Percentiles rank a stretch among this genome's conserved stretches.
phyloP scores from a whole-genome alignment of 2,113 vertebrate species.

The Pachypanchax playfairii region DNA sequence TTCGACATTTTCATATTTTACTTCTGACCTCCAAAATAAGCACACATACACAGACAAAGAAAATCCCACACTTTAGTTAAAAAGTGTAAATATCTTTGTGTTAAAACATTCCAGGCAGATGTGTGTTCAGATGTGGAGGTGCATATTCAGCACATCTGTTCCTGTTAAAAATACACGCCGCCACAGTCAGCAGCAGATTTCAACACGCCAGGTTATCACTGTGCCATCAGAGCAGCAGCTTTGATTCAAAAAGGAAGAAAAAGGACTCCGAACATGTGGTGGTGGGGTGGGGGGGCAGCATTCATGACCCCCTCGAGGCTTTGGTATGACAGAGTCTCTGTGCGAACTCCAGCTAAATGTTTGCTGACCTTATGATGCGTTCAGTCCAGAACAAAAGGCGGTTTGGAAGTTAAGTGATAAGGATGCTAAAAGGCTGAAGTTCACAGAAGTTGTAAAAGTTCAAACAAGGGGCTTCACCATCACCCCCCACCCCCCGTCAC shows the following conservation, averaged over 20 bases:
- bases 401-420: conserved; percentile 19
- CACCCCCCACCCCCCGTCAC: background rate
- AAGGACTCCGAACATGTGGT: conserved; percentile 7
- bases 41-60: background rate
- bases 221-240: conserved; percentile 26
- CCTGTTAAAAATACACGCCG: conserved; percentile 42
- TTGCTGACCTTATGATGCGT: conserved; percentile 10
- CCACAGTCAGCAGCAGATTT: conserved; percentile 11
- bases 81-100: background rate
- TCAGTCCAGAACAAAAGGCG: conserved; percentile 29
- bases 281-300: conserved; percentile 1
- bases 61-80: background rate
- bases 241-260: conserved; percentile 40
- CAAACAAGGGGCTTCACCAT: conserved; percentile 11
- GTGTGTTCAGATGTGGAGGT: background rate
- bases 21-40: too few relatives aligned
- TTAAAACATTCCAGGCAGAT: background rate
- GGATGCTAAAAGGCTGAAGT: conserved; percentile 17
- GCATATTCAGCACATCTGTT: conserved; percentile 53
- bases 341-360: conserved; percentile 5
- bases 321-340: background rate
- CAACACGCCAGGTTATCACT: conserved; percentile 30
- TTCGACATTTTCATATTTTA: too few relatives aligned
- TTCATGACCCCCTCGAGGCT: conserved; percentile 1
- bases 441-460: conserved; percentile 28